Evolutionary conservation across 2,888 invertebrate genomes (phyloP).

Genomic region (Vannuccia rotundouncinata): DNA sequence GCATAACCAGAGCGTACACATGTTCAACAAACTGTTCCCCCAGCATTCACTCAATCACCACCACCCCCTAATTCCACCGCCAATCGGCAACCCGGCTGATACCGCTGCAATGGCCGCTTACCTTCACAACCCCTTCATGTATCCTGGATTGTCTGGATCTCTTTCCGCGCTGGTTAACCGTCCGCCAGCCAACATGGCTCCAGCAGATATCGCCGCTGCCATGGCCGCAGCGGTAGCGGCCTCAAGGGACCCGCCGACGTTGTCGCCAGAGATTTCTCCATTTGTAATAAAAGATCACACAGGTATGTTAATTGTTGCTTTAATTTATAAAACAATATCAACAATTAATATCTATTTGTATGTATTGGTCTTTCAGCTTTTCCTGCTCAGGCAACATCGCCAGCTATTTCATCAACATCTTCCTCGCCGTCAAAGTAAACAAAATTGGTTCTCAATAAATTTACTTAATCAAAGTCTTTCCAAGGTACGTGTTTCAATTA

Average conservation of each 20-base stretch:
- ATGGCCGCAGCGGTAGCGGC: conserved; percentile 1
- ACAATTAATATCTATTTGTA: background rate
- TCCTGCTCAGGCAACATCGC: background rate
- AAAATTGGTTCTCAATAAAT: background rate
- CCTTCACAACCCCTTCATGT: conserved; percentile 10
- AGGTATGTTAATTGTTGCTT: background rate
- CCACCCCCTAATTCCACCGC: background rate
- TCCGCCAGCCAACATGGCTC: background rate
- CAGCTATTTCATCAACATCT: background rate
- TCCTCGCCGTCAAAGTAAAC: background rate
- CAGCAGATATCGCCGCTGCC: conserved; percentile 3
- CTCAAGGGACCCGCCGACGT: background rate
- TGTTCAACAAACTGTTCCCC: background rate
- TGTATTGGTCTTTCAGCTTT: background rate
- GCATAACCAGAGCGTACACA: background rate
- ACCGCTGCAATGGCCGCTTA: background rate
- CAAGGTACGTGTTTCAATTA: background rate
- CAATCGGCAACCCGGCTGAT: background rate
- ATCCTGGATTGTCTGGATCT: background rate
- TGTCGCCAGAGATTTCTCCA: background rate
- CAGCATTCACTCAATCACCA: background rate
- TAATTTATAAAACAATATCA: background rate
- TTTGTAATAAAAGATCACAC: background rate
- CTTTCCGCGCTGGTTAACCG: background rate
- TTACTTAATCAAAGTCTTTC: background rate